Evolutionary conservation across 2,113 vertebrate species (phyloP).

Genomic region (Micronycteris hirsuta): DNA sequence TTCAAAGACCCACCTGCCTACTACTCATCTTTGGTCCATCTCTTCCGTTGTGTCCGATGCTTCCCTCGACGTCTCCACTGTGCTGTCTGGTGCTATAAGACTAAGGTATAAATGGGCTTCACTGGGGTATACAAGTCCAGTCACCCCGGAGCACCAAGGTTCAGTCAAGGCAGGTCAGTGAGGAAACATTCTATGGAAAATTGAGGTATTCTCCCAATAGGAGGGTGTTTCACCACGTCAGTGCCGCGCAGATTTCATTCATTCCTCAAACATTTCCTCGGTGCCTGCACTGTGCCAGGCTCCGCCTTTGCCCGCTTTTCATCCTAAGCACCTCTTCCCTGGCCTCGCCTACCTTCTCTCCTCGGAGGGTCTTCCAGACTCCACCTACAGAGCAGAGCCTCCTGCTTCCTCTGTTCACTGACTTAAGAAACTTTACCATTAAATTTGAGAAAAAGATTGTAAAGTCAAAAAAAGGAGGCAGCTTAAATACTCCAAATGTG

Average conservation of each 20-base stretch:
- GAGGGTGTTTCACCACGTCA: background rate
- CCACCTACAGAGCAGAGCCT: background rate
- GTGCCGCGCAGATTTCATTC: background rate
- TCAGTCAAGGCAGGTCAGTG: background rate
- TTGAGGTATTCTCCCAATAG: background rate
- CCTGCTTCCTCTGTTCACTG: background rate
- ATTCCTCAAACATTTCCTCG: background rate
- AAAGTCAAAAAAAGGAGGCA: background rate
- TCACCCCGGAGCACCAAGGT: background rate
- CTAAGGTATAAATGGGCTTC: background rate
- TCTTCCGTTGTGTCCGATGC: background rate
- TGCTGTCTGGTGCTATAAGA: background rate
- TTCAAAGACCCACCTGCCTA: background rate
- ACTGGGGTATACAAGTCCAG: rapidly evolving
- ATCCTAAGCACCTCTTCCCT: background rate
- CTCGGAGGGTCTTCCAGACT: too few relatives aligned
- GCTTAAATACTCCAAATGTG: background rate
- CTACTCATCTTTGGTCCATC: background rate
- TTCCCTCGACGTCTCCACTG: background rate
- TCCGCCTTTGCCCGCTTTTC: background rate
- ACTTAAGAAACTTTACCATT: background rate
- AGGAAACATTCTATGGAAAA: background rate
- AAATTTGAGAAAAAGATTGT: background rate
- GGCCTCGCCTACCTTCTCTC: background rate
- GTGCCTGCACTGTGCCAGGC: background rate